These are phyloP conservation scores for Ataeniobius toweri DNA, from an alignment of 2,797 vertebrate genomes.

Conservation along the genomic window DNA sequence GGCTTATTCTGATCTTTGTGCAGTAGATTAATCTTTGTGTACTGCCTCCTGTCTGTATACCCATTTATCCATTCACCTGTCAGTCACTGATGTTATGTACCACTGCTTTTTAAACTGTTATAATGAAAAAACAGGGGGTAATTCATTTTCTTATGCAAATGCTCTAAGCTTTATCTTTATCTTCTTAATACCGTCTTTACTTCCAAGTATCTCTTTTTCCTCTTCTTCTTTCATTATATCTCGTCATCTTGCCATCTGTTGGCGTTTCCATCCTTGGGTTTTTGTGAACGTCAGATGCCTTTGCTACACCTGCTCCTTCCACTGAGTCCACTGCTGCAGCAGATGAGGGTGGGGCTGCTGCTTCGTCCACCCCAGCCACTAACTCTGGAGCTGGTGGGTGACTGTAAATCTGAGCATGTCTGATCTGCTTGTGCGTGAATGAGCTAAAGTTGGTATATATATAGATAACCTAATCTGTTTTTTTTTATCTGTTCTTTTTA, in stretches of 20 bases:
- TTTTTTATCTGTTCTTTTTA: not conserved
- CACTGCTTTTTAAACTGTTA: constrained; percentile 11
- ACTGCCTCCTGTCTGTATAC: constrained; percentile 70
- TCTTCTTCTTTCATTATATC: constrained; percentile 24
- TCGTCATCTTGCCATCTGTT: constrained; percentile 29
- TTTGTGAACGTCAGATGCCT: constrained; percentile 86
- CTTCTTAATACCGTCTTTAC: constrained; percentile 25
- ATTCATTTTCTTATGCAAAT: constrained; percentile 7
- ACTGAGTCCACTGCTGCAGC: constrained; percentile 86
- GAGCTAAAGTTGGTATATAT: constrained; percentile 5
- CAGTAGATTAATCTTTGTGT: constrained; percentile 48
- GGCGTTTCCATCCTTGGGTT: constrained; percentile 47
- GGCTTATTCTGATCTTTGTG: constrained; percentile 44
- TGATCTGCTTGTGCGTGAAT: constrained; percentile 19
- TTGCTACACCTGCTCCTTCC: constrained; percentile 90
- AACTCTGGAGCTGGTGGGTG: constrained; percentile 96
- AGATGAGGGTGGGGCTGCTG: constrained; percentile 85
- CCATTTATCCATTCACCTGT: constrained; percentile 70
- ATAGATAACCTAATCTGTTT: not conserved
- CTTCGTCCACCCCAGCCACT: constrained; percentile 77
- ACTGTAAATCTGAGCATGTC: constrained; percentile 31
- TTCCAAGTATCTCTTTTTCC: constrained; percentile 25
- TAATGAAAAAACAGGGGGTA: not conserved
- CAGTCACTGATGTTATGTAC: constrained; percentile 57
- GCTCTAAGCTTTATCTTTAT: constrained; percentile 1